Evolutionary conservation across 2,888 invertebrate genomes (phyloP), one percentile per base, ranked within the genome.

Genomic region (Polyploca ridens): DNA sequence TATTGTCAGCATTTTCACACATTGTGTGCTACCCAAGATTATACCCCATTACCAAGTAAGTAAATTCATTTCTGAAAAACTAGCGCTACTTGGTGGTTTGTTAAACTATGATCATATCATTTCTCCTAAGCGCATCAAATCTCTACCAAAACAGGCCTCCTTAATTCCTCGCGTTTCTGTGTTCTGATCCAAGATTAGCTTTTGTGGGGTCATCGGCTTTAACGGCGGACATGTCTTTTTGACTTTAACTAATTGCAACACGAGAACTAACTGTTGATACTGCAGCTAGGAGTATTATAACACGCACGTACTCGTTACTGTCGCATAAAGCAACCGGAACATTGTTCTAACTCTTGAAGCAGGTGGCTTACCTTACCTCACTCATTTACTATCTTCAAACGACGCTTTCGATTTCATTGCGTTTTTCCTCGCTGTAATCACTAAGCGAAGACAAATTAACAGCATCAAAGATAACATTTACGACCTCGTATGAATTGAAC

Each of bases 331-430:
- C 79, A 81, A 72, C 70, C 80, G 79, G 63, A 62, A 60, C 67
- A 72, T 73, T 73, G 73, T 71, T 63, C 63, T 49, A 27, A 8
- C 54, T 54, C 54, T n/a, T 13, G 11, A 54, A 61, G 74, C 79
- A 81, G 81, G 77, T 82, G 81, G 27, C 27, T 27, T 71, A 10
- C 63, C 63, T 64, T 65, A 63, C 67, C 71, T 72, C 68, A 72
- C 16, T 54, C 54, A 10, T 19, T 10, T 19, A 46, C 46, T 46
- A 54, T 54, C 54, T 54, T 54, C 54, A 19, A 54, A 54, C 54
- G 49, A 68, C 62, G 70, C 81, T 79, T 81, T 82, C 78, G 68
- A 69, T 79, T 81, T 78, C 76, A 74, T 75, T 67, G 61, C 63
- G 64, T 77, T 77, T 79, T 77, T 80, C 73, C 64, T 69, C 64